A percentile compares a stretch with the other conserved stretches of the same genome.
Evolutionary conservation across 2,113 vertebrate species (phyloP).

Genomic region (Pygoscelis adeliae): DNA sequence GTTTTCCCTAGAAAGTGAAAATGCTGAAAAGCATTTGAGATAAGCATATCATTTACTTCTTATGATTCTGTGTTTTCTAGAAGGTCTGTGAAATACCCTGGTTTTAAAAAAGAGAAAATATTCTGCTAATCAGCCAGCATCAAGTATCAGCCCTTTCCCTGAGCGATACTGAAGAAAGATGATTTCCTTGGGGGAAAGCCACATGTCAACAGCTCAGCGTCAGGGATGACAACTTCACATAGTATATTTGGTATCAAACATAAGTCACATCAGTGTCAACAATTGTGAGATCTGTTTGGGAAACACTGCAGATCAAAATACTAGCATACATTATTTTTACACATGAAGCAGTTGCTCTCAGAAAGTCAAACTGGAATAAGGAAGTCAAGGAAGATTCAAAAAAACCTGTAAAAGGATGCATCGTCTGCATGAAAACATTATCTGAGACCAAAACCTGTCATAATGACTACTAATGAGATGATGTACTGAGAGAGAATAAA

Average conservation of each 20-base stretch:
- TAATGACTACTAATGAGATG: constrained; percentile 46
- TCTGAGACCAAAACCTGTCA: neutral
- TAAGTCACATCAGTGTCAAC: neutral
- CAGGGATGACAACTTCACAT: neutral
- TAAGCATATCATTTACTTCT: neutral
- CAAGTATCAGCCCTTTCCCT: neutral
- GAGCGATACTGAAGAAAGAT: neutral
- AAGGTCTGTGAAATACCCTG: neutral
- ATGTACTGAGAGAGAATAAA: neutral
- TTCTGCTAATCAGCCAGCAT: neutral
- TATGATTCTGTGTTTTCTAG: neutral
- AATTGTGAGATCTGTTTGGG: neutral
- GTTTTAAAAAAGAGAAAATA: neutral
- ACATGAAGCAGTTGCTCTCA: neutral
- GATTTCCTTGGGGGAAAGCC: neutral
- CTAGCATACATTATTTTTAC: neutral
- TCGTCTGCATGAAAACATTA: neutral
- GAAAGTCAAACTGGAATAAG: neutral
- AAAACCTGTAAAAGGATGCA: neutral
- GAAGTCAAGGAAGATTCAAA: neutral
- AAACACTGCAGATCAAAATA: constrained; percentile 24
- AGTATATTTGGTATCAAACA: neutral
- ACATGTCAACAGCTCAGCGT: neutral
- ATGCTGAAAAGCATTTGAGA: neutral
- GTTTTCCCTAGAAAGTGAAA: neutral